These are phyloP conservation scores for Phrynocephalus versicolor DNA, from an alignment of 2,113 vertebrate genomes.

Conservation along the genomic window DNA sequence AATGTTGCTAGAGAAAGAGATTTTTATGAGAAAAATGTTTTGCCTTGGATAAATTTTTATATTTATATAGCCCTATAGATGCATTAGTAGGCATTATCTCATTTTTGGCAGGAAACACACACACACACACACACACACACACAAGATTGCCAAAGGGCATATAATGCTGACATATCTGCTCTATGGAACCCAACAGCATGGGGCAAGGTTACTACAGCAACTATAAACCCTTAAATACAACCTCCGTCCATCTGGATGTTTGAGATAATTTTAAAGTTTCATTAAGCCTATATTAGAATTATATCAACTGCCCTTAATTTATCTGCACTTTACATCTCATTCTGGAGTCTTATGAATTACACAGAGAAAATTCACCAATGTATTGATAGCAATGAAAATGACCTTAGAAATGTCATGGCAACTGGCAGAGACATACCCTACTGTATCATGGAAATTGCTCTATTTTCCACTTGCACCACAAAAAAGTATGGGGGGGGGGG, in stretches of 20 bases:
- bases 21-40: slow-evolving; percentile 20
- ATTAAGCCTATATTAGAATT: slow-evolving; percentile 44
- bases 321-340: slow-evolving; percentile 5
- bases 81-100: neutral
- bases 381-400: slow-evolving; percentile 20
- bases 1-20: neutral
- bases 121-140: neutral
- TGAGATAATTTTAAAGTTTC: slow-evolving; percentile 38
- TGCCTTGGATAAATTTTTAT: slow-evolving; percentile 1
- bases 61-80: slow-evolving; percentile 16
- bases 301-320: slow-evolving; percentile 9
- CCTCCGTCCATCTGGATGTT: neutral
- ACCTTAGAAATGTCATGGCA: neutral
- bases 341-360: slow-evolving; percentile 24
- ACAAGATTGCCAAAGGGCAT: neutral
- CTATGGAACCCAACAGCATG: neutral
- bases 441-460: neutral
- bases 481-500: neutral
- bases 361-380: neutral
- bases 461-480: neutral
- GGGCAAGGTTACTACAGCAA: slow-evolving; percentile 28
- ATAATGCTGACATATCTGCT: neutral
- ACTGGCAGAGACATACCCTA: neutral
- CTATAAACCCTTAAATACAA: neutral
- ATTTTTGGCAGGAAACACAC: slow-evolving; percentile 31